Base-by-base conservation (phyloP, 2,888 invertebrate species). In the Philonicus albiceps region DNA sequence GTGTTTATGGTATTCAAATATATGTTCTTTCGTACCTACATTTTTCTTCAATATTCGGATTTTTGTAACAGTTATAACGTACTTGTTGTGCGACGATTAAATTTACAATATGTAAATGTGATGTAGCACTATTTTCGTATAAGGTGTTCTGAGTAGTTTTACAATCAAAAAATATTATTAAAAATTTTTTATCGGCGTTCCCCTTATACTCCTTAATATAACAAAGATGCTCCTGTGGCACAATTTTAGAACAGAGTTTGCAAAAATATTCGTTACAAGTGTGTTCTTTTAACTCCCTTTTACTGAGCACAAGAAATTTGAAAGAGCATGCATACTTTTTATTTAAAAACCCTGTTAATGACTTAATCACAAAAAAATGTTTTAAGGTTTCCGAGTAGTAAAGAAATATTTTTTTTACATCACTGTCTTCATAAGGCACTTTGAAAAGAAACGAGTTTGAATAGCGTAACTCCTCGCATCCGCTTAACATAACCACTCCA, bases 311-410 rank as follows among this genome's bases (percentile, higher is more conserved):
- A n/a, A n/a, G n/a, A n/a, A n/a, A n/a, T n/a, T n/a, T n/a, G 34
- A 73, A 85, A 34, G 16, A 31, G 27, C 85, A 85, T 13, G 74
- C 22, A 74, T 73, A 85, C 37, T 72, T 73, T 74, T 40, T 85
- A 85, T 85, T 72, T 43, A 85, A 85, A 72, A 73, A 74, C 5
- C 85, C 85, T 64, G 73, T 73, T 73, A 73, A 16, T 27, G 85
- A 85, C 16, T 73, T 85, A 27, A 85, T 73, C 16, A 85, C 85
- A 37, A 74, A 85, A 85, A 73, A 85, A 34, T 73, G 73, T 27
- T 85, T 85, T 85, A 37, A 27, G 4, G 73, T 31, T 13, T 73
- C n/a, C 37, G 85, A 85, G 16, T 73, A 85, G 27, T 85, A 85
- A 6, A 85, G 74, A 85, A 13, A 85, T 30, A 64, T 40, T 13